phyloP scores from a whole-genome alignment of 1,140 invertebrate species.

The Drosophila fuyamai region DNA sequence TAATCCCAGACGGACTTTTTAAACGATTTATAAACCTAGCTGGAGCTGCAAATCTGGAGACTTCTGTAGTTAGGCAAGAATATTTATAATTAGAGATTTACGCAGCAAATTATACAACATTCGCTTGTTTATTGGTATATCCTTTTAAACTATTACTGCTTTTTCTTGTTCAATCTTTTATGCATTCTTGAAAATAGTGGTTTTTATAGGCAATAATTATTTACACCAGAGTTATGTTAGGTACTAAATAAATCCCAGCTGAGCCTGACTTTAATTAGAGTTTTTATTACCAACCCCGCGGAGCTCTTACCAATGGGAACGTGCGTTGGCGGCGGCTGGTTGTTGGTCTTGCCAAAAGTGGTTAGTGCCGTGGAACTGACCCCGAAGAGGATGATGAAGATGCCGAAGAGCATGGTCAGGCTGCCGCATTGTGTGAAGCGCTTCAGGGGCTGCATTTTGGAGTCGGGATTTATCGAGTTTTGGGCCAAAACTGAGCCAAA shows the following conservation, averaged over 20 bases:
- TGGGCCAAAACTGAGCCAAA: slow-evolving; percentile 1
- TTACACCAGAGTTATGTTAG: not conserved
- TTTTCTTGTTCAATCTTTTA: too few species aligned
- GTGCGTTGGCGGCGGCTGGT: slow-evolving; percentile 86
- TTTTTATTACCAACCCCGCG: slow-evolving; percentile 22
- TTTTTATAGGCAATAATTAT: too few species aligned
- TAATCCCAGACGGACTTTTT: too few species aligned
- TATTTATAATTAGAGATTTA: too few species aligned
- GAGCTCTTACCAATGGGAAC: slow-evolving; percentile 85
- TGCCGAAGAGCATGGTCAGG: slow-evolving; percentile 83
- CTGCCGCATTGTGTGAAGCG: slow-evolving; percentile 84
- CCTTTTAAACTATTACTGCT: too few species aligned
- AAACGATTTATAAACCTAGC: too few species aligned
- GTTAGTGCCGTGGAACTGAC: slow-evolving; percentile 87
- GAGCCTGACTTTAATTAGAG: slow-evolving; percentile 27
- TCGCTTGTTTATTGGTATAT: too few species aligned
- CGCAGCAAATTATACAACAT: too few species aligned
- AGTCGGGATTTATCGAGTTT: slow-evolving; percentile 18
- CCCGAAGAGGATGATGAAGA: slow-evolving; percentile 83
- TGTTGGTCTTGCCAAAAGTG: slow-evolving; percentile 89
- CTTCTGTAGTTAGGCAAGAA: too few species aligned
- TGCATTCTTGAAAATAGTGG: too few species aligned
- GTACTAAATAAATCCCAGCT: slow-evolving; percentile 3
- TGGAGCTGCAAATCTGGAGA: too few species aligned
- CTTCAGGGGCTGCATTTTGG: slow-evolving; percentile 82